A percentile compares a stretch with the other conserved stretches of the same genome.
Evolutionary conservation across 2,113 vertebrate species (phyloP).

Genomic region (Urocolius indicus): DNA sequence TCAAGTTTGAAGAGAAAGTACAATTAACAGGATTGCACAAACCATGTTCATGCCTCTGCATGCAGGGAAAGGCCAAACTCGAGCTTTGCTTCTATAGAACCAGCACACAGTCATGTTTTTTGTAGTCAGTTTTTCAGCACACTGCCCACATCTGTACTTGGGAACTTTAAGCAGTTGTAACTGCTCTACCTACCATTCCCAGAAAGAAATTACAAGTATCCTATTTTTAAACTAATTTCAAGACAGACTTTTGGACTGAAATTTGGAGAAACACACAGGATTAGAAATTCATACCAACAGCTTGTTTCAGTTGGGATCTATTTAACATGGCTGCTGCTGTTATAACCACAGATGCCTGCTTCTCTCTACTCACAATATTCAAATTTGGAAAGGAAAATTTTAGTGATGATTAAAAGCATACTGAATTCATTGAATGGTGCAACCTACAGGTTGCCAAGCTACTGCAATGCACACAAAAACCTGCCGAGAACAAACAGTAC

Average conservation of each 20-base stretch:
- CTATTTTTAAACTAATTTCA: background rate
- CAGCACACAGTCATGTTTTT: background rate
- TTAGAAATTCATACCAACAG: background rate
- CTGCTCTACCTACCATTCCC: background rate
- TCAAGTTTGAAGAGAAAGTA: background rate
- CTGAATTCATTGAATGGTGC: constrained; percentile 39
- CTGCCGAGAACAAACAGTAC: constrained; percentile 65
- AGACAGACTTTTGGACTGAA: background rate
- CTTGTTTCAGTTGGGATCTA: background rate
- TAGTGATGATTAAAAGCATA: constrained; percentile 38
- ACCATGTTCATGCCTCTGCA: background rate
- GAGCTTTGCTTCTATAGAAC: background rate
- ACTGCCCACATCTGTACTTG: background rate
- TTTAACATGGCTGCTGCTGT: background rate
- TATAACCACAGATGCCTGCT: constrained; percentile 1
- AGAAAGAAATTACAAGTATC: background rate
- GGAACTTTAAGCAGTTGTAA: background rate
- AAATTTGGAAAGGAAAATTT: constrained; percentile 53
- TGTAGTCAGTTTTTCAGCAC: background rate
- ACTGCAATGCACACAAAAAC: constrained; percentile 65
- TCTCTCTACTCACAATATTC: constrained; percentile 15
- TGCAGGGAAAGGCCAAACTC: background rate
- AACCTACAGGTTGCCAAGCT: constrained; percentile 58
- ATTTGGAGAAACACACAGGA: background rate
- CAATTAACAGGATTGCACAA: constrained; percentile 27